These are phyloP conservation scores for Diploscapter pachys DNA, from an alignment of 1,140 invertebrate species.

Conservation along the genomic window DNA sequence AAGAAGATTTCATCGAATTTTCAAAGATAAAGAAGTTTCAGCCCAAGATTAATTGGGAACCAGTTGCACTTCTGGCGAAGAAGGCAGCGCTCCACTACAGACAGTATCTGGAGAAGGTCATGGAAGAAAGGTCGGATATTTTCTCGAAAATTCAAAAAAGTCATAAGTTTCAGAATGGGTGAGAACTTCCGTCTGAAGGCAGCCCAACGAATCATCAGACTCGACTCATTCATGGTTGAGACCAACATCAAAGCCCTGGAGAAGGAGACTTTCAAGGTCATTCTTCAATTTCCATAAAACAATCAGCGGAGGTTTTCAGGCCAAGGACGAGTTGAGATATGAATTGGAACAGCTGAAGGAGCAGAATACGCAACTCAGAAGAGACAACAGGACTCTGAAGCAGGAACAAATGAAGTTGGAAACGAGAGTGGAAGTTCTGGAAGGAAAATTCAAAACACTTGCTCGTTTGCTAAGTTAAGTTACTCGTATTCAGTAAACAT, in stretches of 20 bases:
- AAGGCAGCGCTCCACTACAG: slow-evolving; percentile 51
- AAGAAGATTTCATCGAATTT: too few species aligned
- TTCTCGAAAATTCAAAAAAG: not conserved
- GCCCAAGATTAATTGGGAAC: slow-evolving; percentile 44
- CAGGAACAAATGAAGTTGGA: slow-evolving; percentile 47
- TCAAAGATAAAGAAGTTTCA: not conserved
- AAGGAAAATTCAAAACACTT: slow-evolving; percentile 56
- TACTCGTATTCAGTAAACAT: too few species aligned
- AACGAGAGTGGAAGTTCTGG: slow-evolving; percentile 48
- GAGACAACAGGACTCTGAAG: slow-evolving; percentile 55
- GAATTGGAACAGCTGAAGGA: slow-evolving; percentile 56
- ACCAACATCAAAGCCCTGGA: slow-evolving; percentile 48
- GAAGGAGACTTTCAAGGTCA: slow-evolving; percentile 39
- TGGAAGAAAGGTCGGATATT: slow-evolving; percentile 43
- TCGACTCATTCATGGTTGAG: slow-evolving; percentile 53
- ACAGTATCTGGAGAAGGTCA: slow-evolving; percentile 46
- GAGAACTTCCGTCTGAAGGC: slow-evolving; percentile 54
- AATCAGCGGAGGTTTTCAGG: too few species aligned
- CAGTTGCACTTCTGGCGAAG: slow-evolving; percentile 44
- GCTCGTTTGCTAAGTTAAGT: slow-evolving; percentile 51
- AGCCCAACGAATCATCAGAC: slow-evolving; percentile 51
- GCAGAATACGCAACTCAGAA: slow-evolving; percentile 51
- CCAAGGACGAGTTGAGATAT: slow-evolving; percentile 49
- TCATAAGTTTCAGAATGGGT: slow-evolving; percentile 39
- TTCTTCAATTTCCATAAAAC: too few species aligned